Evolutionary conservation across 2,113 vertebrate species (phyloP), one percentile per base, ranked within the genome.

Genomic region (Ondatra zibethicus): DNA sequence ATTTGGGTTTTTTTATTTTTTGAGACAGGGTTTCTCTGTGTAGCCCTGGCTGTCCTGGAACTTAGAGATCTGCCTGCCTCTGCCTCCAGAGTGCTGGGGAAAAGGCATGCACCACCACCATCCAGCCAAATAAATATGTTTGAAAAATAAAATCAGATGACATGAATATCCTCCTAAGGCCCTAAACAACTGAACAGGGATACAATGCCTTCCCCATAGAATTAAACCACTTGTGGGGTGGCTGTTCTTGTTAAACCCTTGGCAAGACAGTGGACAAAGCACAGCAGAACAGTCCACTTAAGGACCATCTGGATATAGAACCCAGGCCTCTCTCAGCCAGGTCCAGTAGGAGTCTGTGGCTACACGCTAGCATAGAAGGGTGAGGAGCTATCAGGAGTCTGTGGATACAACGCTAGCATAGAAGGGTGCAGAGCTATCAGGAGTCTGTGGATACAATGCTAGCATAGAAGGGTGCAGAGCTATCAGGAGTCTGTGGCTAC

Each of bases 191-290:
- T 65, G 55, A n/a, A 50, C 45, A 47, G 23, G 29, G n/a, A 47
- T 13, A 25, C 19, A 0, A 7, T 10, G 0, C 12, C 42, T 88
- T 55, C 31, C 63, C 52, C 13, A 45, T 36, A 45, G 7, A 29
- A 25, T 27, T 7, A 52, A 2, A 2, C 1, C 0, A n/a, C 73
- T 63, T 1, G 6, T 3, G 14, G 17, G 19, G 52, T 9, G 29
- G 61, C 39, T 68, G 42, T 33, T 50, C 8, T 21, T 23, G 27
- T 45, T 10, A 10, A 23, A 39, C 9, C 45, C 3, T 1, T 72
- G 17, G 4, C 11, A 31, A 70, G 84, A 90, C 27, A 77, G 58
- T 6, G 1, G 58, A 85, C 50, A 23, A 75, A 75, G 55, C 10
- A 31, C 65, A 75, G 63, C 50, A 63, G 29, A 47, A 33, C 45